Percentiles rank a stretch among this genome's conserved stretches.
These are phyloP conservation scores for Cinara cedri DNA, from an alignment of 2,888 invertebrate species.

Conservation along the genomic window DNA sequence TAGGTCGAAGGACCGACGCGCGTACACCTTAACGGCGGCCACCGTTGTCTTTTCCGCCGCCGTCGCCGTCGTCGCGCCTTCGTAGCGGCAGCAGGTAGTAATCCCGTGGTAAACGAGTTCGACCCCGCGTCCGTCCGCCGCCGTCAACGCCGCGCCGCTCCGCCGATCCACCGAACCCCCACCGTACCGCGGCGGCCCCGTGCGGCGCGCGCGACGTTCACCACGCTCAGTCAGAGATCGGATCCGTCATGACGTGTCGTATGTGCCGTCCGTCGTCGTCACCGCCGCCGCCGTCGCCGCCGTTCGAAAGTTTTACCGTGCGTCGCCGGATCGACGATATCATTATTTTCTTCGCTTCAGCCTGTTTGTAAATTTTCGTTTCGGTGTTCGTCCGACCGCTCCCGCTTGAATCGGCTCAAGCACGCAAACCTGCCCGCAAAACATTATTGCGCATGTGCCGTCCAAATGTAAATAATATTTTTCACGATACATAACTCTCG, in stretches of 20 bases:
- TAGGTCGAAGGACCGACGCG: conserved; percentile 13
- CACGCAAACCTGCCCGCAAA: too few relatives aligned
- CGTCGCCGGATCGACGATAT: not conserved
- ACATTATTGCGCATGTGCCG: too few relatives aligned
- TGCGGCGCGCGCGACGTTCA: conserved; percentile 24
- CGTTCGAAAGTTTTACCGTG: conserved; percentile 32
- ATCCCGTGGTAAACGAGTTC: conserved; percentile 49
- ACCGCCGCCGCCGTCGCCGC: not conserved
- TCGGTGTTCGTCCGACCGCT: not conserved
- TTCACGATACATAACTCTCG: too few relatives aligned
- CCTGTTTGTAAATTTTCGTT: too few relatives aligned
- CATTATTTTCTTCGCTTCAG: not conserved
- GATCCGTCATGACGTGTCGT: conserved; percentile 7
- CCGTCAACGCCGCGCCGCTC: not conserved
- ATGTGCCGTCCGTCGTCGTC: not conserved
- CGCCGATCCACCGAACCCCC: not conserved
- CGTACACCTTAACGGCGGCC: not conserved
- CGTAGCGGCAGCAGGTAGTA: not conserved
- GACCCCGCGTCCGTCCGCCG: conserved; percentile 9
- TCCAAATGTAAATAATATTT: not conserved
- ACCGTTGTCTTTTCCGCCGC: conserved; percentile 13
- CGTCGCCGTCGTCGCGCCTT: not conserved
- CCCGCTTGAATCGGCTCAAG: not conserved
- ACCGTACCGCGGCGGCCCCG: not conserved
- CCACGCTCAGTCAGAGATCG: conserved; percentile 49